Base-by-base conservation (phyloP, 2,888 invertebrate genomes). In the Diachrysia chrysitis region DNA sequence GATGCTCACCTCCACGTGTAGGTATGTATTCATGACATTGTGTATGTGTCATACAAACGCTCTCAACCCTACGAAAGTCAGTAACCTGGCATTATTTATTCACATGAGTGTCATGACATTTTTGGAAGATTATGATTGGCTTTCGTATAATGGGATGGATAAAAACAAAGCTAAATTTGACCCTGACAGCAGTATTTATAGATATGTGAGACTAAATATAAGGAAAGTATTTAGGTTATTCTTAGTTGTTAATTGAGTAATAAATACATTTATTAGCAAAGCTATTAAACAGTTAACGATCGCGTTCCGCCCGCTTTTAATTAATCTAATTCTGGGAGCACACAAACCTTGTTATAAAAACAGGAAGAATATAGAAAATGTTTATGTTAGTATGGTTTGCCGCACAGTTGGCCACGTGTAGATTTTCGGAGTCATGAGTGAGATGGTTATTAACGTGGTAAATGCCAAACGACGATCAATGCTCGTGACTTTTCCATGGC, bases 221-320 rank as follows among this genome's bases (percentile, higher is more conserved):
- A 10, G 9, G 48, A 51, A 42, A 21, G 29, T 16, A 17, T 29
- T 42, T 10, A 37, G 19, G n/a, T 54, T 53, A 46, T 57, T 63
- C 32, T 16, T 9, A 32, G 23, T 37, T 23, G 53, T 66, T 63
- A 76, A 59, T 66, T 67, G 53, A 57, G 57, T 62, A 29, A 69
- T 73, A 58, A 60, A 68, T 62, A 64, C 9, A 46, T 68, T 63
- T 58, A 61, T 46, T 73, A 66, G 17, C 25, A 25, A 16, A 19
- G 21, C 23, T 54, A 62, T 48, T 48, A 25, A 14, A 51, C 5
- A 35, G 9, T 23, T 51, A 64, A 64, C 57, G 25, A 58, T 54
- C 7, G 14, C 21, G 9, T 51, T 54, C 0, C 21, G 42, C 2
- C 0, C 10, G 19, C 23, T 37, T 32, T 48, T 54, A 32, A 69